Base-by-base conservation (phyloP, 2,113 vertebrate species). In the Genyomyrus donnyi region DNA sequence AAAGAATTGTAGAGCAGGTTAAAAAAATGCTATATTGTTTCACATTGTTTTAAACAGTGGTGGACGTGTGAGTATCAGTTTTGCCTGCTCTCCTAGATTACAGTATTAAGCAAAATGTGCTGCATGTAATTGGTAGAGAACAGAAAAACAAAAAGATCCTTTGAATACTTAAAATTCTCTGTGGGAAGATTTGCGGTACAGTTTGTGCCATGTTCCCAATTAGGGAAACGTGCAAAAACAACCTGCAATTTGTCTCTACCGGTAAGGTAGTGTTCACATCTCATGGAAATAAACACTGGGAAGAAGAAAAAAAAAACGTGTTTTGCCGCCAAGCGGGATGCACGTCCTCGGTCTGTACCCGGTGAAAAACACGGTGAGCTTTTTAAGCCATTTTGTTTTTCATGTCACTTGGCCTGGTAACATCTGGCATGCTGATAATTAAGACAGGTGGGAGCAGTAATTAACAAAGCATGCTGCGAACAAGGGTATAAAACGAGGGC, bases 161-260 rank as follows among this genome's bases (percentile, higher is more conserved):
- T 24, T 3, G 39, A 45, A 86, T 66, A 89, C 89, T 93, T 92
- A 53, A 2, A 0, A 88, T 31, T 83, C 46, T 48, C 31, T 5
- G 19, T 27, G 48, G 39, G 86, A 85, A 90, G 93, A 90, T 91
- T 45, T 92, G 91, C 1, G 35, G 80, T 49, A 88, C 80, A 91
- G 93, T 92, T 93, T 19, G 91, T 90, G 10, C 90, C 93, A 92
- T 93, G 93, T 93, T 93, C 90, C 90, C 91, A 92, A 92, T 93
- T 91, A 77, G 80, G 89, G 85, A 89, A 66, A 56, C 49, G 50
- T 88, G 62, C 88, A 88, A 93, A 93, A 93, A 91, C 89, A 93
- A 90, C 88, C 53, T 48, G 13, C 70, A 50, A 58, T 48, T 11
- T 70, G 21, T 31, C 39, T 45, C 21, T 83, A 19, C 35, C 45